Evolutionary conservation across 2,113 vertebrate species (phyloP), one percentile per base, ranked within the genome.

Genomic region (Acrocephalus arundinaceus): DNA sequence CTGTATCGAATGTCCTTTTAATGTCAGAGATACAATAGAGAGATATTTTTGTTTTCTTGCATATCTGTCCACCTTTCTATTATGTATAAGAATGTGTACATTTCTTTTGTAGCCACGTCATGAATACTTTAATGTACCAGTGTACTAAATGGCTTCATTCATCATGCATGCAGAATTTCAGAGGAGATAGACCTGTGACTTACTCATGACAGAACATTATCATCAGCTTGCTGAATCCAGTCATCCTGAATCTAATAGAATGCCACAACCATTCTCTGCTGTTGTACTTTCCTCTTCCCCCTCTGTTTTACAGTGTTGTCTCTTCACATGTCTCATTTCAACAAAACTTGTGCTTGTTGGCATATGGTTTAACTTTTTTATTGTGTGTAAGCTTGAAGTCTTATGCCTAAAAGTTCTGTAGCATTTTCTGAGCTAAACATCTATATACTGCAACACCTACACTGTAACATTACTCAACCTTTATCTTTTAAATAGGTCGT

Each of bases 91-190:
- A 98, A 97, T 97, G 72, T 99, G 93, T 98, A 96, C 97, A 87
- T 99, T 98, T 99, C 98, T 99, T 98, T 99, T 98, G 92, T 98
- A 99, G 99, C 99, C 99, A 97, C 99, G 98, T 90, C 99, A 99
- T 98, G 99, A 99, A 98, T 99, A 99, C 98, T 99, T 99, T 99
- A 99, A 99, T 98, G 98, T 99, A 97, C 99, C 99, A 98, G 99
- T 99, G 98, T 99, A 99, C 98, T 99, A 99, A 99, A 97, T 98
- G 98, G 98, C 98, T 96, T 98, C 98, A 97, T 98, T 98, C 97
- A 97, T 97, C 98, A 97, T 97, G 97, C 98, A 97, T 98, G 98
- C 98, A 98, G 98, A 97, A 76, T 98, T 97, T 97, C 97, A 98
- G 97, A 98, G 97, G 97, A 97, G 97, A 96, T 98, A 98, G 96